Evolutionary conservation across 1,140 invertebrate species (phyloP).

Genomic region (Stegodyphus dumicola): DNA sequence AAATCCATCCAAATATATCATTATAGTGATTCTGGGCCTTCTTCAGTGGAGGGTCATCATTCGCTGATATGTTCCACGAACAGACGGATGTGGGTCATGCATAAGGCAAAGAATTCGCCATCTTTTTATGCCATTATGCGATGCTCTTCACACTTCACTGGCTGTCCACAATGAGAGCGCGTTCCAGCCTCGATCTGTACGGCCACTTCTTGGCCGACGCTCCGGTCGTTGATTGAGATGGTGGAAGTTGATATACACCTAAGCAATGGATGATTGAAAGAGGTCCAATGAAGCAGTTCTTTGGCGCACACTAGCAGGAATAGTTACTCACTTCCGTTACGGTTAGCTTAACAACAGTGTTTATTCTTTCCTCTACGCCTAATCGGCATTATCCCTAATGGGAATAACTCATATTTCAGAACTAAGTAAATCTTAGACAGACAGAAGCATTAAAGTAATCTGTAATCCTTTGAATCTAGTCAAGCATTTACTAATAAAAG

Average conservation of each 20-base stretch:
- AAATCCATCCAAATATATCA: too few relatives aligned
- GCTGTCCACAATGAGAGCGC: slow-evolving; percentile 9
- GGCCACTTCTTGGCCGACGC: neutral
- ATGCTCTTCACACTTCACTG: slow-evolving; percentile 16
- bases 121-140: neutral
- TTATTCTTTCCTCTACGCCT: too few relatives aligned
- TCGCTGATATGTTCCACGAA: slow-evolving; percentile 10
- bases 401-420: too few relatives aligned
- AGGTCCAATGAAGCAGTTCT: too few relatives aligned
- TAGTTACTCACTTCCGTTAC: too few relatives aligned
- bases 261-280: neutral
- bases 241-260: neutral
- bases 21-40: neutral
- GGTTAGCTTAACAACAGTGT: too few relatives aligned
- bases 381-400: too few relatives aligned
- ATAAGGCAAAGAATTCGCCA: neutral
- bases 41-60: slow-evolving; percentile 2
- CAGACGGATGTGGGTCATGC: slow-evolving; percentile 24
- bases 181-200: slow-evolving; percentile 1
- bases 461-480: too few relatives aligned
- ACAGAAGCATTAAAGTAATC: too few relatives aligned
- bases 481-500: too few relatives aligned
- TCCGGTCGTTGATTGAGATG: slow-evolving; percentile 5
- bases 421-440: too few relatives aligned
- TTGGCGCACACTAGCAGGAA: too few relatives aligned